Evolutionary conservation across 2,113 vertebrate genomes (phyloP), one percentile per base, ranked within the genome.

Genomic region (Ornithorhynchus anatinus): DNA sequence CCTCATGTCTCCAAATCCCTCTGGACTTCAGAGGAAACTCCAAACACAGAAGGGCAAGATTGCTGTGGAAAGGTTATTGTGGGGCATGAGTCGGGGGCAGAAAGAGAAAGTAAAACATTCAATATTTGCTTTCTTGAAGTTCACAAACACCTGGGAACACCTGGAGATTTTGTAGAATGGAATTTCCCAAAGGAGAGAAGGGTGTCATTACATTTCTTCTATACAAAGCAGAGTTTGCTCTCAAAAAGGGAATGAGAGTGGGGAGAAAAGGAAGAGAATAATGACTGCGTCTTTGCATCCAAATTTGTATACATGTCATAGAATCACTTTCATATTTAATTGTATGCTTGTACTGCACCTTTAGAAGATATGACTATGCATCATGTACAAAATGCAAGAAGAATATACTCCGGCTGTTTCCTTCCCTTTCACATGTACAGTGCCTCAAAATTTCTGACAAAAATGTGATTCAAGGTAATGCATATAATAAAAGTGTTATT

Each of bases 401-500:
- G 23, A 15, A 73, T 72, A 56, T 5, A 12, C 44, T 48, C 63
- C 10, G 31, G 44, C 37, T 23, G 37, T 39, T 33, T 10, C 50
- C 47, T 63, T 70, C 68, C 68, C 15, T 73, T 5, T 33, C 19
- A 57, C 8, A 16, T 57, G 52, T 36, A n/a, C 2, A 2, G 60
- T 20, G 22, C 45, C 15, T 73, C 58, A 50, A 40, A 68, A 68
- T 59, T 59, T 64, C 58, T 27, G 37, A 50, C 43, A 60, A 79
- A 63, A 79, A 51, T 79, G 65, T 77, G 76, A 77, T 81, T 74
- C 81, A 84, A 79, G 65, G 80, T 73, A 62, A 85, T 59, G 48
- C 64, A 35, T 60, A 56, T 45, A 71, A 68, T 75, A 78, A 82
- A 80, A 68, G 64, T 53, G 14, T 57, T 62, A 44, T 22, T 20